These are phyloP conservation scores for Pammene fasciana DNA, from an alignment of 2,888 invertebrate species.

Conservation along the genomic window DNA sequence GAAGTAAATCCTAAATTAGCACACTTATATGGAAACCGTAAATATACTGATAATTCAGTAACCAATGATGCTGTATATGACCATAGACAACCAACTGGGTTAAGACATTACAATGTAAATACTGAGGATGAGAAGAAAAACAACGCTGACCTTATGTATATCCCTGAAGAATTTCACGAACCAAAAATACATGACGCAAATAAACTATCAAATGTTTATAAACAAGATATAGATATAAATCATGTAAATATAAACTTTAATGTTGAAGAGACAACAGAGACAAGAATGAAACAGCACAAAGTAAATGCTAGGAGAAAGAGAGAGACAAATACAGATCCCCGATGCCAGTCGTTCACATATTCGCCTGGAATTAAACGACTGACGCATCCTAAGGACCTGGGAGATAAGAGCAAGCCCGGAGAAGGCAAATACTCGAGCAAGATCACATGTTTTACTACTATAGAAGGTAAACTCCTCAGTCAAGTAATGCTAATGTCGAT, in stretches of 20 bases:
- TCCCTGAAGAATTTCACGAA: not conserved
- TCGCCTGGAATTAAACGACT: slow-evolving; percentile 50
- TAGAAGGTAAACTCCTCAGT: slow-evolving; percentile 60
- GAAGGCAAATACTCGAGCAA: slow-evolving; percentile 60
- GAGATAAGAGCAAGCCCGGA: slow-evolving; percentile 45
- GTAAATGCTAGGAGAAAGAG: slow-evolving; percentile 56
- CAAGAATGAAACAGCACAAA: slow-evolving; percentile 25
- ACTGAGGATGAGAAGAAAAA: not conserved
- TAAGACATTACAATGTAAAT: slow-evolving; percentile 1
- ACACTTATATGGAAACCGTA: not conserved
- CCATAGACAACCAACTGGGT: not conserved
- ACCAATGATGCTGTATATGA: not conserved
- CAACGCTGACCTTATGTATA: not conserved
- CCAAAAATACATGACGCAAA: not conserved
- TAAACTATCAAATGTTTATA: too few relatives aligned
- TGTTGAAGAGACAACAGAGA: not conserved
- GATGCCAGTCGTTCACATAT: slow-evolving; percentile 59
- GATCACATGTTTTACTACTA: slow-evolving; percentile 64
- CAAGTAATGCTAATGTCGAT: not conserved
- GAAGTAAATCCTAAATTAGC: slow-evolving; percentile 39
- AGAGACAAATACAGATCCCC: slow-evolving; percentile 51
- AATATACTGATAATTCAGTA: not conserved
- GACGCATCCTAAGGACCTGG: slow-evolving; percentile 59
- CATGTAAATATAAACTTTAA: not conserved
- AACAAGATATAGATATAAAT: not conserved